Base-by-base conservation (phyloP, 1,140 invertebrate species). In the Drosophila oshimai region DNA sequence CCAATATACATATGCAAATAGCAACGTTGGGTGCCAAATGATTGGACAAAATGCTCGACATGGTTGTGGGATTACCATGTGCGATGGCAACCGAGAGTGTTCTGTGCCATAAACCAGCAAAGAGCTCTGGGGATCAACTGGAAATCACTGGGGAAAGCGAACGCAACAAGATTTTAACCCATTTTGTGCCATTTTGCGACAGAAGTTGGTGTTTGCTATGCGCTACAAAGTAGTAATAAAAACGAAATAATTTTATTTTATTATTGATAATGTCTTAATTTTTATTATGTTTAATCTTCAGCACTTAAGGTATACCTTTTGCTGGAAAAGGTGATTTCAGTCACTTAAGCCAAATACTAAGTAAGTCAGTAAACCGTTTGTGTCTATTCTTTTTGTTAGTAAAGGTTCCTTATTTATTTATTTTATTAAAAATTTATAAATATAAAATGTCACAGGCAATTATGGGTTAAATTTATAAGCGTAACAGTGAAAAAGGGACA, bases 1-100 rank as follows among this genome's bases (percentile, higher is more conserved):
- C 31, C 37, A 53, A 64, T 64, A 45, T 80, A 49, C 58, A 46
- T 36, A 81, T 81, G 46, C 33, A 72, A 73, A 81, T 72, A 41
- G 42, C 46, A 58, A 24, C 36, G 31, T 33, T 50, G 36, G 31
- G 12, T 2, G 5, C 10, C 44, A 41, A 67, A 47, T 53, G 57
- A 72, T 72, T 62, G 69, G 55, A 50, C 39, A 22, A 60, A 61
- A 24, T 22, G 24, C 55, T 54, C 50, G 33, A 39, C 17, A 55
- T 41, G 58, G 34, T 17, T 33, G n/a, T 17, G 57, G 36, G 15
- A 7, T 44, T 54, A 22, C 22, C 15, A 28, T 9, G 9, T n/a
- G 4, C 10, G 18, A 31, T 26, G 49, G 22, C 36, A 9, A 7
- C 7, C 24, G 12, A 29, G 10, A 22, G 51, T 31, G 51, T 9